Conservation (phyloP, 2,113 vertebrate genomes). For the Ceyx cyanopectus region DNA sequence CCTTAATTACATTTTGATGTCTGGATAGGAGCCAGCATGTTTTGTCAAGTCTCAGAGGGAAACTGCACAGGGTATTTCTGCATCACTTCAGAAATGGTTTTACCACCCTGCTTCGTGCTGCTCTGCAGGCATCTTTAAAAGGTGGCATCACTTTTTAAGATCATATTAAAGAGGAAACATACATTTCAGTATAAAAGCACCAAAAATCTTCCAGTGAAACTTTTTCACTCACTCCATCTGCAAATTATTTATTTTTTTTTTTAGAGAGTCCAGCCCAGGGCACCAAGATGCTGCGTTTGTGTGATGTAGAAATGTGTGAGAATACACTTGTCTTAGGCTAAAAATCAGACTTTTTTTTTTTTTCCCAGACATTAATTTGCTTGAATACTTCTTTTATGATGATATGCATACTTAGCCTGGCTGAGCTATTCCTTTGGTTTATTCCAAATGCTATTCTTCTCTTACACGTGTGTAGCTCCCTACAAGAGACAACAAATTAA, state of each 20-base stretch:
- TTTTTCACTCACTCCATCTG: neutral
- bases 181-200: neutral
- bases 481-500: neutral
- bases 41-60: conserved; percentile 41
- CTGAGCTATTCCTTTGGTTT: neutral
- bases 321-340: neutral
- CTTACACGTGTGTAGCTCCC: neutral
- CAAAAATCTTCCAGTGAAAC: neutral
- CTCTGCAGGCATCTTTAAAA: conserved; percentile 24
- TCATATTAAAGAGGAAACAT: neutral
- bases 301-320: neutral
- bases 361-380: neutral
- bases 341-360: neutral
- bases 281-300: neutral
- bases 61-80: conserved; percentile 37
- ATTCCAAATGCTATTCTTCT: neutral
- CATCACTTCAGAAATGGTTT: conserved; percentile 60
- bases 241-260: too few species aligned
- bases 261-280: too few species aligned
- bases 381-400: neutral
- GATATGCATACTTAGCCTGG: neutral
- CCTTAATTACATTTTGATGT: conserved; percentile 63
- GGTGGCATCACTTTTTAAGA: conserved; percentile 10
- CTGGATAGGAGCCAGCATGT: conserved; percentile 50
- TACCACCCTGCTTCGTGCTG: conserved; percentile 40